phyloP scores from a whole-genome alignment of 2,113 vertebrate species.

The Panthera uncia region DNA sequence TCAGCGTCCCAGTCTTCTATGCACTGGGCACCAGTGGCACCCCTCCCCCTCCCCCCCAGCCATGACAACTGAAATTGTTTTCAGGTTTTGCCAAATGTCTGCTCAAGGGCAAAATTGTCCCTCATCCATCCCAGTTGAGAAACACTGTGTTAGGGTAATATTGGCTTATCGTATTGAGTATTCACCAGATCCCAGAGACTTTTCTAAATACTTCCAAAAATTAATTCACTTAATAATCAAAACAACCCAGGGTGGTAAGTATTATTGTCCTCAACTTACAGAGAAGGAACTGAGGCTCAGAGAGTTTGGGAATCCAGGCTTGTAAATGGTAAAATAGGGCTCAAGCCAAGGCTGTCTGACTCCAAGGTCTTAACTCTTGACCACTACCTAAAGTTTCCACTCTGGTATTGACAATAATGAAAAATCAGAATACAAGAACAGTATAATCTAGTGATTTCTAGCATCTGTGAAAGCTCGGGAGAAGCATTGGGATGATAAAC shows the following conservation, averaged over 20 bases:
- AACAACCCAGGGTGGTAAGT: not conserved
- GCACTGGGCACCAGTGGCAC: rapidly evolving
- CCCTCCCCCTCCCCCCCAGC: rapidly evolving
- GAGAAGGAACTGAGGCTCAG: not conserved
- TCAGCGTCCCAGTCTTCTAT: rapidly evolving
- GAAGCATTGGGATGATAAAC: not conserved
- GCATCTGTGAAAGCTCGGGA: no score
- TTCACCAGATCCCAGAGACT: not conserved
- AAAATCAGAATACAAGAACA: not conserved
- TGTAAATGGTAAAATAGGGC: not conserved
- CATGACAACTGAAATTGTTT: no score
- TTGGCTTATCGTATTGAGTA: not conserved
- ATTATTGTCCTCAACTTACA: not conserved
- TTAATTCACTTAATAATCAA: not conserved
- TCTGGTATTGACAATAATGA: not conserved
- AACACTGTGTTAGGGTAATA: not conserved
- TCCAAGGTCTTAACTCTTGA: not conserved
- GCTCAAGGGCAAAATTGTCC: not conserved
- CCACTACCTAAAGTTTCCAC: not conserved
- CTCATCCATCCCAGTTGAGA: not conserved
- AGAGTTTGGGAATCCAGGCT: not conserved
- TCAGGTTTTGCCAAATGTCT: not conserved
- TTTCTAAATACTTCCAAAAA: not conserved
- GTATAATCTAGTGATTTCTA: no score
- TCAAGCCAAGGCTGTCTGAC: not conserved